Evolutionary conservation across 2,113 vertebrate genomes (phyloP).

Genomic region (Percopsis transmontana): DNA sequence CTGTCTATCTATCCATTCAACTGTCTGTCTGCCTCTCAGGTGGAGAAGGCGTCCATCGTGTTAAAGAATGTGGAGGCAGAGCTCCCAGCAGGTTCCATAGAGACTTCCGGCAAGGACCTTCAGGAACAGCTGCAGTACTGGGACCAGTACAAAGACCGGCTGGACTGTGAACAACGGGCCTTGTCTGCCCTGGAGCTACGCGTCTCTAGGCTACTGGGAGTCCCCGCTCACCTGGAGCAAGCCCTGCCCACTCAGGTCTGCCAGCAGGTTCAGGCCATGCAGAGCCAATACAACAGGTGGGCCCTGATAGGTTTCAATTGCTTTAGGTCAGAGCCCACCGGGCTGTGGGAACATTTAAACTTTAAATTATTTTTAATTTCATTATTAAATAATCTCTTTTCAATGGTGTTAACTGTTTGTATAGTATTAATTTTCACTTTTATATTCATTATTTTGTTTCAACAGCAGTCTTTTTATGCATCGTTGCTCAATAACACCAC

Average conservation of each 20-base stretch:
- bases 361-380: neutral
- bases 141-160: conserved; percentile 79
- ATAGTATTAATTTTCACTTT: no score
- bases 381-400: no score
- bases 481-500: no score
- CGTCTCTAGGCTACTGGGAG: conserved; percentile 71
- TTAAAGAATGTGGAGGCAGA: conserved; percentile 87
- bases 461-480: neutral
- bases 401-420: no score
- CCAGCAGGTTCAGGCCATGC: conserved; percentile 84
- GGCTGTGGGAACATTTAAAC: neutral
- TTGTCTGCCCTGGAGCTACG: conserved; percentile 83
- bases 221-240: conserved; percentile 66
- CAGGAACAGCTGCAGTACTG: conserved; percentile 76
- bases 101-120: conserved; percentile 78
- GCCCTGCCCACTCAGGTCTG: conserved; percentile 68
- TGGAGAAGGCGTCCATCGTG: conserved; percentile 83
- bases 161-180: conserved; percentile 83
- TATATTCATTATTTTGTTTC: neutral
- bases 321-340: no score
- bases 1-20: neutral
- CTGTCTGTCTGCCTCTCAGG: conserved; percentile 64
- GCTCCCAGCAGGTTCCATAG: conserved; percentile 74
- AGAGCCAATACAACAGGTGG: conserved; percentile 82
- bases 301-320: conserved; percentile 22